Percentiles rank a stretch among this genome's conserved stretches.
phyloP scores from a whole-genome alignment of 2,113 vertebrate genomes.

The Prochilodus magdalenae region DNA sequence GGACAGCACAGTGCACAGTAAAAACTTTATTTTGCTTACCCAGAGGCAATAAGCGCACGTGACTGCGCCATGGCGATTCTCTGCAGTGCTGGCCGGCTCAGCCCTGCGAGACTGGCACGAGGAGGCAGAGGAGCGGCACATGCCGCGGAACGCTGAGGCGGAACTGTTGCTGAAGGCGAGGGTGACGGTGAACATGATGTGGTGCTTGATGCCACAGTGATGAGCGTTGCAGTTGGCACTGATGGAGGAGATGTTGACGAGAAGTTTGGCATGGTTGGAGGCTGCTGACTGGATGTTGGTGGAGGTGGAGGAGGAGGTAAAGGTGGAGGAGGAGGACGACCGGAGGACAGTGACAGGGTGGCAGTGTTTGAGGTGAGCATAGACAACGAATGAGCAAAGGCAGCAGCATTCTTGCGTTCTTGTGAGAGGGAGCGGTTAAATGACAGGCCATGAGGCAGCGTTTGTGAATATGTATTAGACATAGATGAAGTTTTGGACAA shows the following conservation, averaged over 20 bases:
- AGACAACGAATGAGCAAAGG: conserved; percentile 75
- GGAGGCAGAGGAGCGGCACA: conserved; percentile 75
- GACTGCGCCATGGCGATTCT: conserved; percentile 93
- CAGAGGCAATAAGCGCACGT: conserved; percentile 90
- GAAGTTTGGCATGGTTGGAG: conserved; percentile 67
- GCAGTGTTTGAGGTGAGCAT: conserved; percentile 68
- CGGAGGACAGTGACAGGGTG: conserved; percentile 66
- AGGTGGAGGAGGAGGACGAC: conserved; percentile 68
- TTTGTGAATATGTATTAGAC: conserved; percentile 69
- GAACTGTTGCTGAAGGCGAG: conserved; percentile 65
- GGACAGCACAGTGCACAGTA: background rate
- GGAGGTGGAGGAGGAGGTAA: conserved; percentile 67
- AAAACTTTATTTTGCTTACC: conserved; percentile 81
- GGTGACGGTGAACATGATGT: conserved; percentile 73
- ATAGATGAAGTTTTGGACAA: conserved; percentile 56
- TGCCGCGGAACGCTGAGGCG: conserved; percentile 60
- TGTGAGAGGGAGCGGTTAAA: conserved; percentile 59
- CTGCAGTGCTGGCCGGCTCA: conserved; percentile 86
- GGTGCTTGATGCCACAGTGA: conserved; percentile 67
- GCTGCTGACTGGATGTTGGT: conserved; percentile 59
- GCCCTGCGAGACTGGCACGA: conserved; percentile 81
- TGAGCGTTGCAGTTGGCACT: conserved; percentile 76
- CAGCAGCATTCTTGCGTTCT: conserved; percentile 66
- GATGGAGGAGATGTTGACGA: conserved; percentile 62
- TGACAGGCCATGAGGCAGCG: conserved; percentile 73